These are phyloP conservation scores for Stomatorhinus walkeri DNA, from an alignment of 2,797 vertebrate species.

Conservation along the genomic window DNA sequence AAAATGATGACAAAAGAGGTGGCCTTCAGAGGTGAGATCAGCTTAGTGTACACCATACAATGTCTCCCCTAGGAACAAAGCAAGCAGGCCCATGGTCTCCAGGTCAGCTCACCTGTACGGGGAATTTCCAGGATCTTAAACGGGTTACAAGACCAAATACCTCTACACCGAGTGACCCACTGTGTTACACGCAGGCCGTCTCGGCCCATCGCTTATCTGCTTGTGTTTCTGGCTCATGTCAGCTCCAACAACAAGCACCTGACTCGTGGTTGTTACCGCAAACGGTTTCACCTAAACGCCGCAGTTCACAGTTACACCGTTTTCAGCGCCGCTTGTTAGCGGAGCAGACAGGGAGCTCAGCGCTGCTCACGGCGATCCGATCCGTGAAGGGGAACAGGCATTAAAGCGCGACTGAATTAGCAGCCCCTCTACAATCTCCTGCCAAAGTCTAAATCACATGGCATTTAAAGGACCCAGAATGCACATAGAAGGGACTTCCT, in stretches of 20 bases:
- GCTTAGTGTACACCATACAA: background rate
- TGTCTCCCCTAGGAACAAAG: background rate
- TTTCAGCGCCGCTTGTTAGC: background rate
- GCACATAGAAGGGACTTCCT: background rate
- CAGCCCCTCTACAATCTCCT: background rate
- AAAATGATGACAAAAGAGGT: background rate
- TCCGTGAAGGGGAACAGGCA: background rate
- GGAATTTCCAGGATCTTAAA: background rate
- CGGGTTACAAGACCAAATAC: background rate
- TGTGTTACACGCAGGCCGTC: background rate
- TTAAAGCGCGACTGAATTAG: background rate
- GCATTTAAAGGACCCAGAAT: background rate
- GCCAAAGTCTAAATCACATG: background rate
- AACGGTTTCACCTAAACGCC: background rate
- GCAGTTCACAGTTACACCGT: background rate
- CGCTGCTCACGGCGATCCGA: background rate
- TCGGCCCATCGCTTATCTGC: background rate
- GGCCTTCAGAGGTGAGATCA: background rate
- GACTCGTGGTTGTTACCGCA: background rate
- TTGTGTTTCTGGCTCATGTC: background rate
- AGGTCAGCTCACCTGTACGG: background rate
- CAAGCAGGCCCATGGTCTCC: background rate
- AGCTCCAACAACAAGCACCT: background rate
- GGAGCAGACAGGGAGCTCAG: background rate
- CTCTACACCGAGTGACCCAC: background rate